Percentiles rank a stretch among this genome's conserved stretches.
These are phyloP conservation scores for Dorcus hopei DNA, from an alignment of 2,888 invertebrate species.

Conservation along the genomic window DNA sequence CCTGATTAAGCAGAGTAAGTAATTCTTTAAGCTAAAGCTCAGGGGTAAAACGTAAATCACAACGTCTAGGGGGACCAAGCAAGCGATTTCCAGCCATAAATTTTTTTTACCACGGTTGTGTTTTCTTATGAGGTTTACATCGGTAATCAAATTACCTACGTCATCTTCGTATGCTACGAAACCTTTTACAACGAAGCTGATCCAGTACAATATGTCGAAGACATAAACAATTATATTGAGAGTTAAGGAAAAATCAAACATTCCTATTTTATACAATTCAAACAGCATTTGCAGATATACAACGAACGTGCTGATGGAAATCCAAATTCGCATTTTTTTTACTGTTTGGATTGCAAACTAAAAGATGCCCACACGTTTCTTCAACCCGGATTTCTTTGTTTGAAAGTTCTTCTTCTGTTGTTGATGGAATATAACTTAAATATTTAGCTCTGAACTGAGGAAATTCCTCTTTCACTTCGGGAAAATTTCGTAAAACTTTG, in stretches of 20 bases:
- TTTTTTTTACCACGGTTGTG: slow-evolving; percentile 7
- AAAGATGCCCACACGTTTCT: not conserved
- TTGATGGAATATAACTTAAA: slow-evolving; percentile 21
- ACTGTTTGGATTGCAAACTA: slow-evolving; percentile 10
- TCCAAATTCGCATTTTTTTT: slow-evolving; percentile 11
- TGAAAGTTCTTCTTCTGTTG: not conserved
- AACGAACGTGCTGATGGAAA: slow-evolving; percentile 7
- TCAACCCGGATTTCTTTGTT: not conserved
- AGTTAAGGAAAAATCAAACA: slow-evolving; percentile 14
- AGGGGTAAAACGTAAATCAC: slow-evolving; percentile 1
- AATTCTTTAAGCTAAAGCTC: not conserved
- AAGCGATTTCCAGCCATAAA: slow-evolving; percentile 8
- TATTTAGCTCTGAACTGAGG: slow-evolving; percentile 9
- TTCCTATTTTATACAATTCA: slow-evolving; percentile 23
- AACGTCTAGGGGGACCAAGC: slow-evolving; percentile 14
- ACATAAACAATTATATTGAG: slow-evolving; percentile 15
- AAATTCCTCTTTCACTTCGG: slow-evolving; percentile 19
- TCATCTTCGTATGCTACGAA: slow-evolving; percentile 21
- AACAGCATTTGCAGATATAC: slow-evolving; percentile 18
- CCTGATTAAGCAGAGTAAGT: slow-evolving; percentile 11
- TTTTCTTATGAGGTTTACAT: slow-evolving; percentile 14
- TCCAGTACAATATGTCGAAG: slow-evolving; percentile 19
- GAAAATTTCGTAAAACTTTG: slow-evolving; percentile 20
- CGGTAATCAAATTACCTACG: slow-evolving; percentile 15
- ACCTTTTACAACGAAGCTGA: slow-evolving; percentile 17